A percentile compares a stretch with the other conserved stretches of the same genome.
Evolutionary conservation across 2,888 invertebrate genomes (phyloP).

Genomic region (Pecten maximus): DNA sequence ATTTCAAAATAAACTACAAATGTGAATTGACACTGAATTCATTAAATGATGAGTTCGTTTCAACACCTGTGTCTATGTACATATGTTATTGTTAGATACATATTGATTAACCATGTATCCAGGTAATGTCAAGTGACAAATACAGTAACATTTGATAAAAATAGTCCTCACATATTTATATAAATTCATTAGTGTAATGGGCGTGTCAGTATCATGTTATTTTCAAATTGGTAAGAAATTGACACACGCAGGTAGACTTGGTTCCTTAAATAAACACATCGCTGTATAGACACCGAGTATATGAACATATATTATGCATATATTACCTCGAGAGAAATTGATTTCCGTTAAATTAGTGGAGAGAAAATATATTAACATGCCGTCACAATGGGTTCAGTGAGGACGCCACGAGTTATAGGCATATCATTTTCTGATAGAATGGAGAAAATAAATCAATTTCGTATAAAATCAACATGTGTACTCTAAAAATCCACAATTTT

Average conservation of each 20-base stretch:
- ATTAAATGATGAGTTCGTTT: no score
- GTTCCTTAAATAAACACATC: not conserved
- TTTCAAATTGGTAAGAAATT: not conserved
- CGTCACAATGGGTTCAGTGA: not conserved
- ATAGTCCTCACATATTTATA: not conserved
- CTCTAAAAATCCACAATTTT: not conserved
- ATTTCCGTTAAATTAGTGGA: conserved; percentile 7
- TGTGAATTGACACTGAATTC: no score
- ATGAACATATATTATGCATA: conserved; percentile 1
- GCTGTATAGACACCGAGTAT: not conserved
- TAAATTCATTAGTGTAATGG: not conserved
- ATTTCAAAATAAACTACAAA: no score
- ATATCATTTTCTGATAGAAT: not conserved
- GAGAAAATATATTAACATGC: conserved; percentile 3
- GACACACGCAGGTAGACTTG: not conserved
- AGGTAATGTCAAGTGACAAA: no score
- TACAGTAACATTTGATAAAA: not conserved
- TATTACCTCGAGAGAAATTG: not conserved
- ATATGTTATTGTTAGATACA: no score
- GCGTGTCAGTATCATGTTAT: not conserved
- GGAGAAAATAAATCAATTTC: conserved; percentile 28
- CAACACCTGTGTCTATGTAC: no score
- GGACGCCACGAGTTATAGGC: not conserved
- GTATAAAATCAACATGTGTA: conserved; percentile 2
- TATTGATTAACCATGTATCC: no score